Evolutionary conservation across 1,140 invertebrate species (phyloP), one percentile per base, ranked within the genome.

Genomic region (Liolophura sinensis): DNA sequence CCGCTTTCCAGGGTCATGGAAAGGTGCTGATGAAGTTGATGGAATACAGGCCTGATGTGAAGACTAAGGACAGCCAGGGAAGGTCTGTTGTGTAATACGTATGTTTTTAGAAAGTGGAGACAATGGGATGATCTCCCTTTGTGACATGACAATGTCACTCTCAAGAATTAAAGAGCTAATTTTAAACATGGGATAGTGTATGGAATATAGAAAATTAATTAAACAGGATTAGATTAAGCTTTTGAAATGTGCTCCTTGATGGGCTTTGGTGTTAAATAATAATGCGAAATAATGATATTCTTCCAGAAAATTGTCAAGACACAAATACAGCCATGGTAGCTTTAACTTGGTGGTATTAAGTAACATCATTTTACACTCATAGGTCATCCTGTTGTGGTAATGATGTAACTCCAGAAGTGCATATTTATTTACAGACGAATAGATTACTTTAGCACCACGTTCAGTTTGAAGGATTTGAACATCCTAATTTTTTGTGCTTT

Each of bases 21-120:
- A 81, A 79, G 60, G 79, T 81, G 16, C 78, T 83, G 14, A 77
- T 81, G 76, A 77, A 75, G 61, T 65, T 82, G n/a, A 78, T 82
- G 76, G 73, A 78, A 51, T 62, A 74, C 54, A 66, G 72, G 24
- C 78, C 77, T 50, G 74, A 81, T 69, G 54, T 80, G 12, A 73
- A 62, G 48, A 64, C 76, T 3, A 73, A 71, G 56, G 79, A 82
- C 61, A 73, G 64, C 54, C 73, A 78, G 59, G 77, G 73, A 58
- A 80, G 81, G 79, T 82, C 65, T 63, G 55, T 56, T 50, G 24
- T 9, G 11, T 50, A 12, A 49, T 55, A 18, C 14, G 24, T 12
- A 15, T 18, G 59, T 27, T 12, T 25, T 47, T 16, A 60, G 11
- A 14, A 47, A 14, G 18, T 27, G 16, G 16, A 12, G 11, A 18